These are phyloP conservation scores for Prunella fulvescens DNA, from an alignment of 2,113 vertebrate genomes.

Conservation along the genomic window DNA sequence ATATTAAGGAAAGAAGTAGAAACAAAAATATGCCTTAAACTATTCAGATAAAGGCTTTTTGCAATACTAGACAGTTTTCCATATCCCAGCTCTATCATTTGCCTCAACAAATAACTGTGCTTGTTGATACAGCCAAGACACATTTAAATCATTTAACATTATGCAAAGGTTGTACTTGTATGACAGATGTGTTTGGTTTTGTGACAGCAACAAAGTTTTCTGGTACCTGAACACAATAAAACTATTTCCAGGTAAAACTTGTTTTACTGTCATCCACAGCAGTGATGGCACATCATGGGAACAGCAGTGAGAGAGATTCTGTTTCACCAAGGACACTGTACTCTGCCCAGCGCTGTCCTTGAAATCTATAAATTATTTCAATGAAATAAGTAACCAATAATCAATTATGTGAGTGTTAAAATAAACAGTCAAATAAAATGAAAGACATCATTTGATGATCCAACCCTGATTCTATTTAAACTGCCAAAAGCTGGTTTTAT, in stretches of 20 bases:
- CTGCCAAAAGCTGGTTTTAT: neutral
- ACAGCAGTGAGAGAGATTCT: neutral
- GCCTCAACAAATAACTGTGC: neutral
- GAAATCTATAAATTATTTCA: neutral
- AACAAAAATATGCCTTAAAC: neutral
- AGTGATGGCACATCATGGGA: neutral
- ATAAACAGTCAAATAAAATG: neutral
- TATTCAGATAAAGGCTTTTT: neutral
- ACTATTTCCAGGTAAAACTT: neutral
- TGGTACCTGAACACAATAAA: neutral
- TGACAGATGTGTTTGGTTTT: neutral
- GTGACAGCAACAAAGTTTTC: neutral
- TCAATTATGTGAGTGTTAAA: neutral
- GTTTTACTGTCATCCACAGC: neutral
- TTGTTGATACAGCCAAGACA: neutral
- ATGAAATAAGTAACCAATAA: neutral
- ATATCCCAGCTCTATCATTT: neutral
- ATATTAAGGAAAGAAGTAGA: neutral
- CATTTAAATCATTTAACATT: neutral
- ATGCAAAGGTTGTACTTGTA: neutral
- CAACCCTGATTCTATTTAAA: neutral
- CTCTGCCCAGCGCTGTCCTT: neutral
- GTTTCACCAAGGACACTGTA: neutral
- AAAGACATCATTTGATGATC: neutral
- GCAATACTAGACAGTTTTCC: neutral